Percentiles rank a stretch among this genome's conserved stretches.
Evolutionary conservation across 2,113 vertebrate species (phyloP).

Genomic region (Pseudois nayaur): DNA sequence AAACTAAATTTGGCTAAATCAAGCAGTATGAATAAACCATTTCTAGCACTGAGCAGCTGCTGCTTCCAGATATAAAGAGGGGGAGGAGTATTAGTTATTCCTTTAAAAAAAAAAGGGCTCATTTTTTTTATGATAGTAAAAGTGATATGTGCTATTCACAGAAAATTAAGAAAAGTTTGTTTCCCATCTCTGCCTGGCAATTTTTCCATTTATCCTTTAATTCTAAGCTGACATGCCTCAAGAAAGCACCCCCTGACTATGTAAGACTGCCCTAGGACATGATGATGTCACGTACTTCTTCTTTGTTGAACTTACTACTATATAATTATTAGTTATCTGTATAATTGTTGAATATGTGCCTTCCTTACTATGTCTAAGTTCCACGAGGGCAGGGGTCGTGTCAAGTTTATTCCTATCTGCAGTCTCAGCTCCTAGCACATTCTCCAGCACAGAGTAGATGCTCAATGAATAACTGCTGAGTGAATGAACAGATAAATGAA

Average conservation of each 20-base stretch:
- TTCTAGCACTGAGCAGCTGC: background rate
- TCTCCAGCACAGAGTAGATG: background rate
- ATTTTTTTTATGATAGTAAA: conserved; percentile 17
- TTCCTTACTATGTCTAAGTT: background rate
- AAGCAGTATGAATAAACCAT: background rate
- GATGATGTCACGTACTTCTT: background rate
- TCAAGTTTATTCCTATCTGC: background rate
- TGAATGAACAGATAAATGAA: background rate
- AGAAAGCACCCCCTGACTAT: background rate
- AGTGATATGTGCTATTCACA: background rate
- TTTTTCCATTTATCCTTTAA: background rate
- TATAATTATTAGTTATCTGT: background rate
- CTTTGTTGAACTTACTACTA: background rate
- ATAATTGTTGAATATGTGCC: background rate
- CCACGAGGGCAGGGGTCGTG: background rate
- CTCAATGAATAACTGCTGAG: background rate
- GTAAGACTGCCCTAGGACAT: background rate
- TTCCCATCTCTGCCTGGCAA: background rate
- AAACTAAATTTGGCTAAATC: conserved; percentile 7
- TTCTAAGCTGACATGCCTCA: background rate
- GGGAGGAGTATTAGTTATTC: background rate
- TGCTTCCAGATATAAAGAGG: conserved; percentile 3
- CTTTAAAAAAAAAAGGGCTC: background rate
- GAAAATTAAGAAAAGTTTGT: background rate
- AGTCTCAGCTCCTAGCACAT: background rate